phyloP scores from a whole-genome alignment of 2,888 invertebrate genomes.

The Dascillus cervinus region DNA sequence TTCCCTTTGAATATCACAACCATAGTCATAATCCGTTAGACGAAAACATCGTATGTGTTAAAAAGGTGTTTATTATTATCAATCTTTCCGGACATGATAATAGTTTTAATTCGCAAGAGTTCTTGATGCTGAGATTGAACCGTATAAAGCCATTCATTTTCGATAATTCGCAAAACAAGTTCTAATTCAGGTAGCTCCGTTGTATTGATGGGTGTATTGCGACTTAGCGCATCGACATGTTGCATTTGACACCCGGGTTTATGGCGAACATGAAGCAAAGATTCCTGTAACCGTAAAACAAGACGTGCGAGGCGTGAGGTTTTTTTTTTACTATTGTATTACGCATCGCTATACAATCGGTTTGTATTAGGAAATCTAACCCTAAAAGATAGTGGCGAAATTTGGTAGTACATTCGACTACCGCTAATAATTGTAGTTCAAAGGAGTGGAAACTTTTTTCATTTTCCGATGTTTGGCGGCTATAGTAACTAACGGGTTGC shows the following conservation, averaged over 20 bases:
- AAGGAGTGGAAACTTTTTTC: slow-evolving; percentile 32
- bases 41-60: slow-evolving; percentile 13
- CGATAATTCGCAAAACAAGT: slow-evolving; percentile 3
- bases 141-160: slow-evolving; percentile 14
- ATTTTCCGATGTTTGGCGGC: slow-evolving; percentile 24
- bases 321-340: slow-evolving; percentile 26
- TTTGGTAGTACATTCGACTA: slow-evolving; percentile 25
- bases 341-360: slow-evolving; percentile 31
- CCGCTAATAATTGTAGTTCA: slow-evolving; percentile 36
- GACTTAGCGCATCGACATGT: slow-evolving; percentile 30
- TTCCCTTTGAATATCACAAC: slow-evolving; percentile 20
- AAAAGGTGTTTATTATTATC: slow-evolving; percentile 12
- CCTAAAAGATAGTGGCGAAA: slow-evolving; percentile 34
- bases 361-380: slow-evolving; percentile 24
- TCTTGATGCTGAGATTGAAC: slow-evolving; percentile 14
- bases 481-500: slow-evolving; percentile 15
- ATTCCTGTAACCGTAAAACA: slow-evolving; percentile 20
- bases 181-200: background rate
- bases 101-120: slow-evolving; percentile 16
- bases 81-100: slow-evolving; percentile 9
- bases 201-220: slow-evolving; percentile 16
- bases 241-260: slow-evolving; percentile 21
- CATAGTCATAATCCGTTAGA: slow-evolving; percentile 9
- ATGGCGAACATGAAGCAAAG: slow-evolving; percentile 14
- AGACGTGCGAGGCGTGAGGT: slow-evolving; percentile 24